These are phyloP conservation scores for Steinernema scapterisci DNA, from an alignment of 2,888 invertebrate species.

Conservation along the genomic window DNA sequence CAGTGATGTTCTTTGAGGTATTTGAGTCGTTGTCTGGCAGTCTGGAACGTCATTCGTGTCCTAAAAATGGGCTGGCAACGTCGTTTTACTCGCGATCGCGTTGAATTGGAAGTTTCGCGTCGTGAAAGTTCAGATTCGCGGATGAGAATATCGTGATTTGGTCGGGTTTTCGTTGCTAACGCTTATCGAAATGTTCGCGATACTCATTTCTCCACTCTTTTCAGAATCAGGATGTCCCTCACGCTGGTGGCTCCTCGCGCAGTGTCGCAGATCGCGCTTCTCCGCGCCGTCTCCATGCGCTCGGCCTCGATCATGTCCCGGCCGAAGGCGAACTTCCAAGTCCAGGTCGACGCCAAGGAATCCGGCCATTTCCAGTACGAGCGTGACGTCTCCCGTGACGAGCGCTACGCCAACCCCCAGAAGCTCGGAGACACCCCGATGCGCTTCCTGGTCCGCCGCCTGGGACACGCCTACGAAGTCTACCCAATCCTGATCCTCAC, in stretches of 20 bases:
- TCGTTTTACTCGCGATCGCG: background rate
- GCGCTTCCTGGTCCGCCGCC: constrained; percentile 56
- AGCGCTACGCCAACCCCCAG: constrained; percentile 56
- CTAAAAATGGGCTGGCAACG: too few relatives aligned
- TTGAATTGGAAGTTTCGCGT: background rate
- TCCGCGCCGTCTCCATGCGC: constrained; percentile 48
- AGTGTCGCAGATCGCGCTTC: constrained; percentile 45
- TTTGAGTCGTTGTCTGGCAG: too few relatives aligned
- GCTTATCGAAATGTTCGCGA: too few relatives aligned
- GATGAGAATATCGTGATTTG: background rate
- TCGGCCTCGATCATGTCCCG: constrained; percentile 36
- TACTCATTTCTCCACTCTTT: too few relatives aligned
- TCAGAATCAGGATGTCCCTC: constrained; percentile 55
- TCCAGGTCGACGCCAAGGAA: constrained; percentile 38
- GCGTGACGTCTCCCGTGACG: constrained; percentile 60
- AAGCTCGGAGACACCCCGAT: constrained; percentile 60
- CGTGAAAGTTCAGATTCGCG: background rate
- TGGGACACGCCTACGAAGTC: constrained; percentile 62
- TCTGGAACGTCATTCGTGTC: too few relatives aligned
- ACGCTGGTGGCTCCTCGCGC: constrained; percentile 55
- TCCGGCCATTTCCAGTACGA: constrained; percentile 59
- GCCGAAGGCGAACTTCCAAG: constrained; percentile 27
- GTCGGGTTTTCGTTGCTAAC: background rate
- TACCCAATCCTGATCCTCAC: constrained; percentile 58
- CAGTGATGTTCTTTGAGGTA: too few relatives aligned